A percentile compares a stretch with the other conserved stretches of the same genome.
Conservation (phyloP, 2,113 vertebrate species). For the Acanthisitta chloris region DNA sequence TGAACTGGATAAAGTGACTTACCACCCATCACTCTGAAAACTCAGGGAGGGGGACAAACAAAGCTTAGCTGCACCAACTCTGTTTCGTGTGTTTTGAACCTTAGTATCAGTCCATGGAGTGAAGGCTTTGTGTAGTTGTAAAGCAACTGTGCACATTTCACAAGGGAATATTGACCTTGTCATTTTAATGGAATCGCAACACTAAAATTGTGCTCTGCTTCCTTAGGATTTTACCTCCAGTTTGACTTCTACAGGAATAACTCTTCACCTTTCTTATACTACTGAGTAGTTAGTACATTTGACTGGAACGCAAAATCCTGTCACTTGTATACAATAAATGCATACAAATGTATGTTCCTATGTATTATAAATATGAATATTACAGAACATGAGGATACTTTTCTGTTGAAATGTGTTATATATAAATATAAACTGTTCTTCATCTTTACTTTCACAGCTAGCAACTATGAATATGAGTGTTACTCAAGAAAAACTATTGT, state of each 20-base stretch:
- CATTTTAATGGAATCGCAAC: background rate
- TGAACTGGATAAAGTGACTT: background rate
- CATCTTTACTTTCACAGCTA: background rate
- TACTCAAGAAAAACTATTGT: background rate
- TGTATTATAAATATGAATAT: background rate
- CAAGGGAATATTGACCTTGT: background rate
- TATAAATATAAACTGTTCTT: background rate
- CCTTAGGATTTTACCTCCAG: background rate
- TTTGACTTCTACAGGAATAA: background rate
- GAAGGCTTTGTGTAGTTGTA: background rate
- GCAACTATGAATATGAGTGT: background rate
- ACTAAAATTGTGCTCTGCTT: background rate
- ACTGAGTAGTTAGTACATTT: background rate
- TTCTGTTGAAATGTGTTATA: background rate
- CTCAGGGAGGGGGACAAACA: fast-evolving
- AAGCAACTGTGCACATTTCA: background rate
- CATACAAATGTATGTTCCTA: background rate
- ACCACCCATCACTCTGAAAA: background rate
- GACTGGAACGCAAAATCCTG: background rate
- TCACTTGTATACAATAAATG: background rate
- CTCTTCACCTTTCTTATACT: background rate
- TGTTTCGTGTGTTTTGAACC: background rate
- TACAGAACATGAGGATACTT: background rate
- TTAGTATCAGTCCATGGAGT: background rate
- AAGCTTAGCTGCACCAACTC: background rate